Conservation (phyloP, 2,113 vertebrate genomes). For the Lophochroa leadbeateri region DNA sequence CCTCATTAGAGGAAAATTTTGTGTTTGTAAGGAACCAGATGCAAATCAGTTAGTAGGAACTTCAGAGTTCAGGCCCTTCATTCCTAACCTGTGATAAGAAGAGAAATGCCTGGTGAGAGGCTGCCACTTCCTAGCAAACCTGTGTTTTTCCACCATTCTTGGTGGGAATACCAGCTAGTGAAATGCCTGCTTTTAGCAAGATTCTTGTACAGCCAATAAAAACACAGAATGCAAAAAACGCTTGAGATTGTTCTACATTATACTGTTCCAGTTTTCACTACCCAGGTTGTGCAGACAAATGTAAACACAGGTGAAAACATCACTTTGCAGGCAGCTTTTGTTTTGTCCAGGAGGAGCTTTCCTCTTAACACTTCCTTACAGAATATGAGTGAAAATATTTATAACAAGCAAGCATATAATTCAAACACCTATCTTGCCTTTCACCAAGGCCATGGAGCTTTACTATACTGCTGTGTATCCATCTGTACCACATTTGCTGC, state of each 20-base stretch:
- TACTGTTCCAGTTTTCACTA: neutral
- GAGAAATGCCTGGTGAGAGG: neutral
- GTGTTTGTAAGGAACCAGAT: neutral
- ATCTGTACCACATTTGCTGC: neutral
- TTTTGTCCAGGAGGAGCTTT: neutral
- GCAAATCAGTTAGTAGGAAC: neutral
- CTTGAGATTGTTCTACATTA: neutral
- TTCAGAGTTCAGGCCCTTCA: neutral
- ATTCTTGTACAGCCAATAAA: neutral
- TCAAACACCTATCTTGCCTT: neutral
- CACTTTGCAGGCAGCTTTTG: neutral
- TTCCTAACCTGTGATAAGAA: neutral
- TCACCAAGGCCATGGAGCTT: neutral
- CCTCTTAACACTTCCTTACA: neutral
- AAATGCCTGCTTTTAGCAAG: neutral
- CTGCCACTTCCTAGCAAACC: neutral
- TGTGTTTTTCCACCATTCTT: neutral
- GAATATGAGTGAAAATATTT: neutral
- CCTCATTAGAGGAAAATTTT: neutral
- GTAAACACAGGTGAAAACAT: neutral
- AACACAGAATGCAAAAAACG: neutral
- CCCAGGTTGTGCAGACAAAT: neutral
- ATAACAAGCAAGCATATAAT: neutral
- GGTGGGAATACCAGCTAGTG: neutral
- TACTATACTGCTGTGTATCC: neutral